A percentile compares a stretch with the other conserved stretches of the same genome.
Evolutionary conservation across 2,888 invertebrate genomes (phyloP).

Genomic region (Tipula unca): DNA sequence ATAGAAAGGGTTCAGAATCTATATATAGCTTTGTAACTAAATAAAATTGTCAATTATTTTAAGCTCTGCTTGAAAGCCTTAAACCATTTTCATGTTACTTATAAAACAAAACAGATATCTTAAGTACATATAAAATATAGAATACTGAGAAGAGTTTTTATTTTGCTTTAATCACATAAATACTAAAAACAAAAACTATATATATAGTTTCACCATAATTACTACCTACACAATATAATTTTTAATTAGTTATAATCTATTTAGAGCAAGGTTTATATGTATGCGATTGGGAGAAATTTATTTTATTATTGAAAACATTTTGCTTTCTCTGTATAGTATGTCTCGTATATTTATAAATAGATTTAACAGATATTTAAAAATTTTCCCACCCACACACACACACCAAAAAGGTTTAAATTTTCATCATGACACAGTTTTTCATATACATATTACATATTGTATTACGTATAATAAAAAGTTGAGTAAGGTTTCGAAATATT

Average conservation of each 20-base stretch:
- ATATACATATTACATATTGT: not conserved
- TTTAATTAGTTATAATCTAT: not conserved
- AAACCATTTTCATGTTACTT: too few relatives aligned
- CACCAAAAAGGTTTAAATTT: not conserved
- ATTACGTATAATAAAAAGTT: not conserved
- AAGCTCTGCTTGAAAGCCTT: not conserved
- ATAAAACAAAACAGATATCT: not conserved
- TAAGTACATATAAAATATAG: not conserved
- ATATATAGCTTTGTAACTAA: not conserved
- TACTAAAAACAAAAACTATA: not conserved
- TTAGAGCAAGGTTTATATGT: not conserved
- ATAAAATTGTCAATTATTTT: not conserved
- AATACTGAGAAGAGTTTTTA: not conserved
- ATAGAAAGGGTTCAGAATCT: not conserved
- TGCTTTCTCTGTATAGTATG: not conserved
- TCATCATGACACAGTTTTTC: not conserved
- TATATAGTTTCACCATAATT: not conserved
- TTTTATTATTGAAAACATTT: not conserved
- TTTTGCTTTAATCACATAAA: not conserved
- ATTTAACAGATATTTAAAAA: not conserved
- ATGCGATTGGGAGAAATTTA: not conserved
- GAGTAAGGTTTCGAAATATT: not conserved
- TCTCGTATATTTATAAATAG: not conserved
- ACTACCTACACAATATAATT: not conserved
- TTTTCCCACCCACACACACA: not conserved